These are phyloP conservation scores for Tyto alba DNA, from an alignment of 2,113 vertebrate species.

Conservation along the genomic window DNA sequence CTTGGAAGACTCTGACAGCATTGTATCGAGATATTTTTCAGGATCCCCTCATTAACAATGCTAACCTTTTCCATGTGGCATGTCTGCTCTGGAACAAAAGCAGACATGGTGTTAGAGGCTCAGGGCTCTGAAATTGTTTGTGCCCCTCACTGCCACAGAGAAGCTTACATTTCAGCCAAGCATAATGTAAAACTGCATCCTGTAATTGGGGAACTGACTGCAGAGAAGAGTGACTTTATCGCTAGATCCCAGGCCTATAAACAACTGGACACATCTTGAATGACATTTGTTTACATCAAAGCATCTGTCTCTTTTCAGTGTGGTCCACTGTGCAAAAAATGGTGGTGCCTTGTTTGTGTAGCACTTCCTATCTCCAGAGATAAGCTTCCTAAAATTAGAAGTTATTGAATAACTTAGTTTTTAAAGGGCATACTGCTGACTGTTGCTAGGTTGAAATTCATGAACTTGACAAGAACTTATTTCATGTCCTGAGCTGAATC, in stretches of 20 bases:
- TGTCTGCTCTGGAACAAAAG: background rate
- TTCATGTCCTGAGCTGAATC: background rate
- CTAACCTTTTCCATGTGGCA: background rate
- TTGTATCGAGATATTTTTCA: background rate
- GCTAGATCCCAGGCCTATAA: conserved; percentile 2
- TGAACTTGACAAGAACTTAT: background rate
- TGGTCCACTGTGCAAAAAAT: background rate
- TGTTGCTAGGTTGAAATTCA: background rate
- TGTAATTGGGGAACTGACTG: conserved; percentile 2
- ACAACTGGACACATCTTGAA: conserved; percentile 33
- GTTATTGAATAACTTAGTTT: background rate
- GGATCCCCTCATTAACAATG: background rate
- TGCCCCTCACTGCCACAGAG: background rate
- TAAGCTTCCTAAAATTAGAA: conserved; percentile 15
- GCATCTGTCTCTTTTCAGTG: conserved; percentile 18
- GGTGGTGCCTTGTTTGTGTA: conserved; percentile 25
- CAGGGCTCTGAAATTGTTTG: background rate
- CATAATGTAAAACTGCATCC: conserved; percentile 46
- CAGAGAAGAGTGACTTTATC: conserved; percentile 26
- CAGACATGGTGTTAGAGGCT: background rate
- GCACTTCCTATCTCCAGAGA: background rate
- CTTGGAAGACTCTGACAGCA: background rate
- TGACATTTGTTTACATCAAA: conserved; percentile 45
- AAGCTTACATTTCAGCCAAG: conserved; percentile 18
- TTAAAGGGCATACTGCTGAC: background rate